These are phyloP conservation scores for Furcifer pardalis DNA, from an alignment of 2,797 vertebrate genomes.

Conservation along the genomic window DNA sequence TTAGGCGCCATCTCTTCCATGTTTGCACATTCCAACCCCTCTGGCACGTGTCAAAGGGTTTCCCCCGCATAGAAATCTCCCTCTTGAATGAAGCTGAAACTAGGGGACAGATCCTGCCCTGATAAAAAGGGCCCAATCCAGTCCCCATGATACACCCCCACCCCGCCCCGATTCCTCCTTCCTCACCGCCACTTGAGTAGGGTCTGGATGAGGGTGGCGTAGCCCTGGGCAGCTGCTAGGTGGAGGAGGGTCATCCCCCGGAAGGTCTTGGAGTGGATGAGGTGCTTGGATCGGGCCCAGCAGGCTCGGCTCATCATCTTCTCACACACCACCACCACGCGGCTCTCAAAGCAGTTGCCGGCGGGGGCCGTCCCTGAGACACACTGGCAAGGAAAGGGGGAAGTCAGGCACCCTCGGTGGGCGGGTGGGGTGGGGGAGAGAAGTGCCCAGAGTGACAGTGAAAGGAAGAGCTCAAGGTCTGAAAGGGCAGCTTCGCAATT, in stretches of 20 bases:
- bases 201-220: conserved; percentile 98
- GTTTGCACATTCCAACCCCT: too few species aligned
- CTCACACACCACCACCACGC: conserved; percentile 97
- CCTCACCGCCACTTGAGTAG: conserved; percentile 98
- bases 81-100: too few species aligned
- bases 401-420: conserved; percentile 12
- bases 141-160: background rate
- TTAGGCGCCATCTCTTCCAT: too few species aligned
- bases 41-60: too few species aligned
- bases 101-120: too few species aligned
- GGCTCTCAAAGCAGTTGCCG: conserved; percentile 97
- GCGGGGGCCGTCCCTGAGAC: conserved; percentile 84
- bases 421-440: background rate
- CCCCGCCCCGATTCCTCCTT: background rate
- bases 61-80: too few species aligned
- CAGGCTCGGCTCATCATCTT: conserved; percentile 99
- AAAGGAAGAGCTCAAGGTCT: background rate
- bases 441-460: too few species aligned
- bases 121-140: background rate
- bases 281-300: conserved; percentile 98
- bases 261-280: conserved; percentile 99
- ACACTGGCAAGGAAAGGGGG: conserved; percentile 68
- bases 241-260: conserved; percentile 98
- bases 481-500: too few species aligned
- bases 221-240: conserved; percentile 96